Base-by-base conservation (phyloP, 2,888 invertebrate species). In the Nasonovia ribisnigri region DNA sequence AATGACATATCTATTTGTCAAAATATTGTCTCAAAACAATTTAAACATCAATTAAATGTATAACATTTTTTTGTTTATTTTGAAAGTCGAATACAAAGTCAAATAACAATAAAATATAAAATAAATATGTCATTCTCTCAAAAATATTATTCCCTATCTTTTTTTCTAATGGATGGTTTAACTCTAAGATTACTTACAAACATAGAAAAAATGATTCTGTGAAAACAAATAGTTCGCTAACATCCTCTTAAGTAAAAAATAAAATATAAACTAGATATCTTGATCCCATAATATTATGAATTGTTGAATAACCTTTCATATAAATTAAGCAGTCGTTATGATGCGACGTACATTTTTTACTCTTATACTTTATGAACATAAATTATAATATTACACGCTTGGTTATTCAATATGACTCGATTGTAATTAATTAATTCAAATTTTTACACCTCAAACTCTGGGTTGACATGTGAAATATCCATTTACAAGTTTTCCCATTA, bases 401-500 rank as follows among this genome's bases (percentile, higher is more conserved):
- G 29, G n/a, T 1, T 57, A 42, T n/a, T 51, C 36, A 48, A n/a
- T 86, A 86, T 26, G 4, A 43, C 51, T 84, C 48, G 84, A n/a
- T 91, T 84, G 20, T 60, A 87, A 91, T 67, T 60, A 92, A 92
- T 92, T 51, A 67, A 51, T 67, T 88, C 29, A 88, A 67, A 36
- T 88, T 87, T 87, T 67, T 67, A 43, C 57, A 36, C 51, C 6
- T 29, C 20, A 29, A 92, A n/a, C 42, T 48, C 48, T 10, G 42
- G 51, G 92, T 87, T 87, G 87, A 87, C 60, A 29, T 46, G 86
- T 92, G 3, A 86, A 92, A 60, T 87, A 46, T 92, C 46, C 87
- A 46, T 92, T 67, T 92, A 87, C 29, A 60, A 92, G 46, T 84
- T 20, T 13, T 51, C 29, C 48, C 29, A 46, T 89, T 67, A 67